These are phyloP conservation scores for Phocides pigmalion DNA, from an alignment of 1,140 invertebrate genomes.

Conservation along the genomic window DNA sequence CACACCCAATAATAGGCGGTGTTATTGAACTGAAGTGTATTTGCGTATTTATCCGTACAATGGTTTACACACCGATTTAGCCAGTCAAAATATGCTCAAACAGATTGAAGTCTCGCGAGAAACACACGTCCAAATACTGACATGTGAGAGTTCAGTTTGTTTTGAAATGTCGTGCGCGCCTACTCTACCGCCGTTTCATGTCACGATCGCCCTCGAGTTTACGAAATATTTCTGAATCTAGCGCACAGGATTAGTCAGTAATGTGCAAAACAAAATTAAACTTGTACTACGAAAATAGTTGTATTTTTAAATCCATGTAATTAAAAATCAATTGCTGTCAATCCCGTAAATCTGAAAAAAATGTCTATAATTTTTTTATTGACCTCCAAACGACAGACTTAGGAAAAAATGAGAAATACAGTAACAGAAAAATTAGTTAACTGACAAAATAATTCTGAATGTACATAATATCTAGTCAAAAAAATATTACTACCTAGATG, in stretches of 20 bases:
- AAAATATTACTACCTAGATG: too few relatives aligned
- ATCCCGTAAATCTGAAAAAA: too few relatives aligned
- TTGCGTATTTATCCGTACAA: constrained; percentile 37
- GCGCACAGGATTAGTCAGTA: background rate
- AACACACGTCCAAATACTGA: constrained; percentile 66
- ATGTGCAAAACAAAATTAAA: too few relatives aligned
- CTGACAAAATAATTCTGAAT: too few relatives aligned
- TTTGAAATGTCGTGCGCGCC: constrained; percentile 74
- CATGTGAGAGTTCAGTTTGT: constrained; percentile 67
- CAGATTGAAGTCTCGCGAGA: constrained; percentile 57
- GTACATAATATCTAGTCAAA: too few relatives aligned
- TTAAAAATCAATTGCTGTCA: too few relatives aligned
- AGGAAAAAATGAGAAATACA: too few relatives aligned
- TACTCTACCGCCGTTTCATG: constrained; percentile 62
- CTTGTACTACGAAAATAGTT: too few relatives aligned
- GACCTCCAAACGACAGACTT: too few relatives aligned
- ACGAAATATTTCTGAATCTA: constrained; percentile 40
- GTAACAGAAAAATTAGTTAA: too few relatives aligned
- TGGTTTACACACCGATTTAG: constrained; percentile 63
- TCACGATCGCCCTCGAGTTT: constrained; percentile 45
- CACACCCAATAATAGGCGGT: constrained; percentile 13
- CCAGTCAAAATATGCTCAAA: constrained; percentile 78
- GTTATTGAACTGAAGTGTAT: constrained; percentile 36
- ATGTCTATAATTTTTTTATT: too few relatives aligned
- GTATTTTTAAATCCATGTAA: too few relatives aligned